A percentile compares a stretch with the other conserved stretches of the same genome.
These are phyloP conservation scores for Cheilosia variabilis DNA, from an alignment of 2,888 invertebrate species.

Conservation along the genomic window DNA sequence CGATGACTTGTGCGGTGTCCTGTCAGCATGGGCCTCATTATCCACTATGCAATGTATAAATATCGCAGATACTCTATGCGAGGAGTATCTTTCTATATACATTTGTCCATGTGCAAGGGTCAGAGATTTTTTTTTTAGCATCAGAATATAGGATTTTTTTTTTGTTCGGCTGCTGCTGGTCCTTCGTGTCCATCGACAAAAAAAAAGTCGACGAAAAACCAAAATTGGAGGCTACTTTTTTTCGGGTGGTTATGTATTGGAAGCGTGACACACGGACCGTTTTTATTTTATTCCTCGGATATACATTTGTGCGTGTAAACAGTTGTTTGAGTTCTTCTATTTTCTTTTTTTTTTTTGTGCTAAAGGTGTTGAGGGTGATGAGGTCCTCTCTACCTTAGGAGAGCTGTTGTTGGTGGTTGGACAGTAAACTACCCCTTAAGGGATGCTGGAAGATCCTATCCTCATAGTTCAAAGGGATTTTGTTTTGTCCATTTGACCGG, in stretches of 20 bases:
- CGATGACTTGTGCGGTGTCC: slow-evolving; percentile 56
- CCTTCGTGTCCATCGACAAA: slow-evolving; percentile 34
- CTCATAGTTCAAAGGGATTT: slow-evolving; percentile 5
- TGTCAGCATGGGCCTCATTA: slow-evolving; percentile 58
- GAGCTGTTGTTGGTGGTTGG: slow-evolving; percentile 19
- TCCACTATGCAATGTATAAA: slow-evolving; percentile 46
- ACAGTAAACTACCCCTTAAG: background rate
- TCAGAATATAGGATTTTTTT: background rate
- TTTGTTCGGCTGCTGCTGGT: slow-evolving; percentile 13
- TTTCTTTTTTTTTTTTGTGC: background rate
- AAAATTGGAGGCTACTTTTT: slow-evolving; percentile 24
- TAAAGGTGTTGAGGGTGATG: slow-evolving; percentile 26
- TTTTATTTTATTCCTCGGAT: slow-evolving; percentile 19
- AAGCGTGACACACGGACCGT: slow-evolving; percentile 52
- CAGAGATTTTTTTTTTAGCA: slow-evolving; percentile 60
- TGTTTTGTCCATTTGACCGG: slow-evolving; percentile 64
- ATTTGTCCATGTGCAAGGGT: slow-evolving; percentile 41
- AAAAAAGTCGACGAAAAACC: slow-evolving; percentile 10
- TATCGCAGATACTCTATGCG: slow-evolving; percentile 26
- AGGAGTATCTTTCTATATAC: slow-evolving; percentile 1
- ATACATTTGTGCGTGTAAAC: slow-evolving; percentile 35
- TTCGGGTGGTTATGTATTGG: slow-evolving; percentile 30
- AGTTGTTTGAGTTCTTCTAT: slow-evolving; percentile 45
- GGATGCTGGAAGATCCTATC: slow-evolving; percentile 6
- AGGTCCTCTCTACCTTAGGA: slow-evolving; percentile 6